Percentiles rank a stretch among this genome's conserved stretches.
Conservation (phyloP, 2,113 vertebrate species). For the Acrocephalus arundinaceus region DNA sequence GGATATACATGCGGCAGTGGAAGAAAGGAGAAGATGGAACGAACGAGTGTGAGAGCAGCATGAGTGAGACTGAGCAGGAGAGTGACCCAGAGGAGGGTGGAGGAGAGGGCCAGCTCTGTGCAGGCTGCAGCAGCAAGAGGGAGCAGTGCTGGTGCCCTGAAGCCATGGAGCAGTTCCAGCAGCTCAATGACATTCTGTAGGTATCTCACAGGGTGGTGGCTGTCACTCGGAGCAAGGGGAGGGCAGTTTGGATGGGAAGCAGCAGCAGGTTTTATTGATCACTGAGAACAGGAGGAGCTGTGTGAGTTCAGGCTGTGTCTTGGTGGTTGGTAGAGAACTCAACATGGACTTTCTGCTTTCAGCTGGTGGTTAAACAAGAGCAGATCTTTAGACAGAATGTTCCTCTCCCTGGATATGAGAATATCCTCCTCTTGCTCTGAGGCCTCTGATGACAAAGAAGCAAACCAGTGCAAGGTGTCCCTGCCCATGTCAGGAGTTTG, state of each 20-base stretch:
- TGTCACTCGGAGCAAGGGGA: accelerated
- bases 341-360: background rate
- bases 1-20: conserved; percentile 86
- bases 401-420: background rate
- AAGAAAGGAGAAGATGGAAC: conserved; percentile 72
- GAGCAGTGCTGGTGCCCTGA: conserved; percentile 87
- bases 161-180: conserved; percentile 86
- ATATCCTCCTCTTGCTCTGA: background rate
- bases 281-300: background rate
- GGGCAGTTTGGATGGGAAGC: background rate
- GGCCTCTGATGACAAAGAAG: background rate
- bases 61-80: conserved; percentile 74
- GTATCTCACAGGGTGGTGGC: background rate
- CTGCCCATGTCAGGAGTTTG: too few species aligned
- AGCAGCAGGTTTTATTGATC: background rate
- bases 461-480: background rate
- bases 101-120: conserved; percentile 70
- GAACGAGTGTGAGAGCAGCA: conserved; percentile 43
- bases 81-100: conserved; percentile 68
- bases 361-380: background rate
- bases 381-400: background rate
- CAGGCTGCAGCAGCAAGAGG: conserved; percentile 77
- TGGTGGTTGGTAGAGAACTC: background rate
- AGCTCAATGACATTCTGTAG: conserved; percentile 90
- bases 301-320: accelerated